These are phyloP conservation scores for Beaufortia kweichowensis DNA, from an alignment of 2,113 vertebrate genomes.

Conservation along the genomic window DNA sequence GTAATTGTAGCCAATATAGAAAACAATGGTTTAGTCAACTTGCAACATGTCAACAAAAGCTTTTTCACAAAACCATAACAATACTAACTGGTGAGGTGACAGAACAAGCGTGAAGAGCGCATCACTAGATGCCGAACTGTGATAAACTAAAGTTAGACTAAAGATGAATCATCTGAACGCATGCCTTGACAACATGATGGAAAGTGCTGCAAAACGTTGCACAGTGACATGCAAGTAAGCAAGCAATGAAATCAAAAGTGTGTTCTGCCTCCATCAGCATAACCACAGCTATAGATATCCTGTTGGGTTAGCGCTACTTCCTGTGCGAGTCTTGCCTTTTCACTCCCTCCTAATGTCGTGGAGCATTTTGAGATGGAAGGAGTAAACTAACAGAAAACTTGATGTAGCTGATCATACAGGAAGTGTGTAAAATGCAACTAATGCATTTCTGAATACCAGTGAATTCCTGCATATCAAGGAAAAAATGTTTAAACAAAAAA, in stretches of 20 bases:
- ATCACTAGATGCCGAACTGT: neutral
- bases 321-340: conserved; percentile 56
- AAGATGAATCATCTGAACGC: conserved; percentile 42
- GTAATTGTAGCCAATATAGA: neutral
- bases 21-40: neutral
- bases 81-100: conserved; percentile 35
- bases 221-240: conserved; percentile 54
- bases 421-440: conserved; percentile 36
- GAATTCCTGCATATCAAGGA: neutral
- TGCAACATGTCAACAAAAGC: neutral
- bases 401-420: conserved; percentile 24
- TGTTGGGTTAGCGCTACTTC: conserved; percentile 67
- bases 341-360: conserved; percentile 32
- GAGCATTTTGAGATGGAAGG: conserved; percentile 36
- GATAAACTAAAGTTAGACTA: neutral
- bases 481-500: neutral
- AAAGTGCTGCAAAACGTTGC: conserved; percentile 49
- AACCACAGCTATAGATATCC: conserved; percentile 74
- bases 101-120: neutral
- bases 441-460: conserved; percentile 2
- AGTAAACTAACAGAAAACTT: conserved; percentile 35
- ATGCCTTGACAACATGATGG: conserved; percentile 44
- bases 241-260: conserved; percentile 54
- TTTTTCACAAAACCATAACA: neutral
- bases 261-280: conserved; percentile 51